Evolutionary conservation across 2,113 vertebrate species (phyloP), one percentile per base, ranked within the genome.

Genomic region (Bos indicus): DNA sequence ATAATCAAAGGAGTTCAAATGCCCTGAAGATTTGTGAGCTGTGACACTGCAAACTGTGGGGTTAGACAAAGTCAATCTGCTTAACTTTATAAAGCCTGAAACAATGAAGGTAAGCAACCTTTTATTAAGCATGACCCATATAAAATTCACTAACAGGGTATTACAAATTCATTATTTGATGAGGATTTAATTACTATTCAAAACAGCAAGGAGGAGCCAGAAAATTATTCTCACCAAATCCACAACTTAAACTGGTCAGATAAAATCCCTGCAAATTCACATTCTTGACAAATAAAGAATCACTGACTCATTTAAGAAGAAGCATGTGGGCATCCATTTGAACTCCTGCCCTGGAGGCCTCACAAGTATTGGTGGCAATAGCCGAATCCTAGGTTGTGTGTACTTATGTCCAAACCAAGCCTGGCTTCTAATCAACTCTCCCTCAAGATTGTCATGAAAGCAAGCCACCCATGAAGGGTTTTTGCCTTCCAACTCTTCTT

Each of bases 91-190:
- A 62, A 97, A 91, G 64, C 56, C 92, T 10, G n/a, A 94, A 94
- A 95, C 67, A 97, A 96, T 78, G 40, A 96, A 96, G 93, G 56
- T 71, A 89, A 94, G 74, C 56, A 81, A 12, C 43, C 54, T 86
- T 80, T 85, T 74, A 62, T 87, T 67, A 89, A 83, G 40, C n/a
- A 19, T 48, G 90, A 93, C 82, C 64, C 60, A 91, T 19, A 52
- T 80, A 97, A 97, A 97, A 94, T 64, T 96, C 93, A 95, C 85
- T 82, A 82, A 64, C 54, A 96, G 77, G 28, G 96, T 74, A 90
- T 59, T 90, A 88, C 54, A 88, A 88, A 94, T 96, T 94, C 74
- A 92, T 97, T 77, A 91, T 57, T 95, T 97, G 97, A 94, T 95
- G 94, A 94, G 85, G 51, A 97, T 91, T 97, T 83, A 95, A 94